Percentiles rank a stretch among this genome's conserved stretches.
Evolutionary conservation across 1,140 invertebrate species (phyloP).

Genomic region (Teleopsis dalmanni): DNA sequence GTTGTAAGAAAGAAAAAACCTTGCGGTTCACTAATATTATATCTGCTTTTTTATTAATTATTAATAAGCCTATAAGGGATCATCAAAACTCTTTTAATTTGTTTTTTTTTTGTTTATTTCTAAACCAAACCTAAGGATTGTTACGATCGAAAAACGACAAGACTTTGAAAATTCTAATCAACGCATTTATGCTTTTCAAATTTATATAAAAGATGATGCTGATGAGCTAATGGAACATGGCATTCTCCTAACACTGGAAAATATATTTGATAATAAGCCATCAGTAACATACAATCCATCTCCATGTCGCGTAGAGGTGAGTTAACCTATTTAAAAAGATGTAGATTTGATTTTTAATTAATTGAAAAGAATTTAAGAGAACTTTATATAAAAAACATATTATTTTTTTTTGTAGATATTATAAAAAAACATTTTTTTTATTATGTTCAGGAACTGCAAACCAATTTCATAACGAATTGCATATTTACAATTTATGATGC

Average conservation of each 20-base stretch:
- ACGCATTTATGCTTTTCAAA: constrained; percentile 41
- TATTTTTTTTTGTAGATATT: too few species aligned
- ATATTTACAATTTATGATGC: constrained; percentile 8
- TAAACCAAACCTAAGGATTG: constrained; percentile 11
- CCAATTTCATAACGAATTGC: constrained; percentile 6
- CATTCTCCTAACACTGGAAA: constrained; percentile 43
- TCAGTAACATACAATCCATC: constrained; percentile 43
- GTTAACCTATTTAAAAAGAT: constrained; percentile 12
- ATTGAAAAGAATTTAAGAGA: too few species aligned
- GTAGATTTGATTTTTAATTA: too few species aligned
- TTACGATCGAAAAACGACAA: constrained; percentile 40
- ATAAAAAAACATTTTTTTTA: background rate
- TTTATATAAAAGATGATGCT: background rate
- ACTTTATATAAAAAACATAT: too few species aligned
- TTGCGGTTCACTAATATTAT: too few species aligned
- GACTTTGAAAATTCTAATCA: constrained; percentile 47
- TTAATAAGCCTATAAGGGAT: too few species aligned
- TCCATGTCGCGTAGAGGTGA: constrained; percentile 41
- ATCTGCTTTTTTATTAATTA: too few species aligned
- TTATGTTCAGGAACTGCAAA: constrained; percentile 6
- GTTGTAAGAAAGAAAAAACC: too few species aligned
- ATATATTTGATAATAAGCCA: constrained; percentile 48
- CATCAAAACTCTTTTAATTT: background rate
- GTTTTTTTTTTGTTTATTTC: background rate
- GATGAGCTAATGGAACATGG: constrained; percentile 12